phyloP scores from a whole-genome alignment of 2,113 vertebrate genomes.

The Grantiella picta region DNA sequence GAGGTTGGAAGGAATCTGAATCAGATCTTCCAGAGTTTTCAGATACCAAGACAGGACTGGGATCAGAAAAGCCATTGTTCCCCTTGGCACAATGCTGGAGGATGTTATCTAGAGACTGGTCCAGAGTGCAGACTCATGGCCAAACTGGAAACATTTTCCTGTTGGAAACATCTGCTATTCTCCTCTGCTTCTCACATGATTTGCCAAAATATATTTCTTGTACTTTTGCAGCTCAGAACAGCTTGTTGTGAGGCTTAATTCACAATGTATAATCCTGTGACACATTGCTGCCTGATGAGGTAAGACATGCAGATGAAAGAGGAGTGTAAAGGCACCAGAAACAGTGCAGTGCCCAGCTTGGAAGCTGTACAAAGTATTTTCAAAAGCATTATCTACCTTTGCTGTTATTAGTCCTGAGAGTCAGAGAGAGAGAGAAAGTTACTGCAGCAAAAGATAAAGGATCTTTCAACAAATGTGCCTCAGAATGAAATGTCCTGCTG shows the following conservation, averaged over 20 bases:
- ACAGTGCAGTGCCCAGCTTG: neutral
- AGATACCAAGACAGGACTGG: neutral
- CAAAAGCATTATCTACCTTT: neutral
- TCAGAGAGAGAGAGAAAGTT: neutral
- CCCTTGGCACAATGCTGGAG: neutral
- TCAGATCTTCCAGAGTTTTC: neutral
- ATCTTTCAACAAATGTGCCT: neutral
- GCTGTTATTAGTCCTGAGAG: neutral
- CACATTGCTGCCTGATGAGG: conserved; percentile 5
- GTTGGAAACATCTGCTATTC: conserved; percentile 12
- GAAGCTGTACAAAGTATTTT: neutral
- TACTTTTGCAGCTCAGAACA: neutral
- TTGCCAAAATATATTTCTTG: conserved; percentile 37
- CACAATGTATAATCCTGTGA: neutral
- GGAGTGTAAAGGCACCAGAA: neutral
- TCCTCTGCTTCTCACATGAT: neutral
- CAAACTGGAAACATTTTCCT: neutral
- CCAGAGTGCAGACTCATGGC: neutral
- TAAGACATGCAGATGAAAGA: neutral
- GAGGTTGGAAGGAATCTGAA: neutral
- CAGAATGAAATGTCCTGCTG: neutral
- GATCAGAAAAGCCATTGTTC: conserved; percentile 1
- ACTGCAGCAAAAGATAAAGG: neutral
- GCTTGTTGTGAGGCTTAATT: neutral
- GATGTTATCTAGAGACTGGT: neutral